Conservation (phyloP, 1,140 invertebrate species). For the Drosophila teissieri region DNA sequence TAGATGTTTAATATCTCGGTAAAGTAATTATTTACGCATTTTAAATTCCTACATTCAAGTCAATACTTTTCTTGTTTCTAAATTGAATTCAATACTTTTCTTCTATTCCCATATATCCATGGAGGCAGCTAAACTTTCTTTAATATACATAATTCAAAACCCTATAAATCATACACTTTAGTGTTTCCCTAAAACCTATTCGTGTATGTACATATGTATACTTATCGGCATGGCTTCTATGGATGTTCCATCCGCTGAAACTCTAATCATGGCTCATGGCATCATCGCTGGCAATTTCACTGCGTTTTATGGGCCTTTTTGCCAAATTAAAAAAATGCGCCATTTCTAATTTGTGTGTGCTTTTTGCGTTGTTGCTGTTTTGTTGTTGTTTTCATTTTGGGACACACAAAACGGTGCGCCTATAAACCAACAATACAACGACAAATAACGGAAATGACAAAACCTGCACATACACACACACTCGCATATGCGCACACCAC, state of each 20-base stretch:
- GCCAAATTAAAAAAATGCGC: constrained; percentile 78
- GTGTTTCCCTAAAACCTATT: background rate
- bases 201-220: background rate
- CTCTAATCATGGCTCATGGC: constrained; percentile 34
- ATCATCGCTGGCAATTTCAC: constrained; percentile 38
- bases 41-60: too few species aligned
- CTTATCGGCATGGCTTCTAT: background rate
- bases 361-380: constrained; percentile 30
- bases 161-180: background rate
- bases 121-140: background rate
- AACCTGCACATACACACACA: constrained; percentile 22
- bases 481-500: background rate
- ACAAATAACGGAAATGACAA: constrained; percentile 56
- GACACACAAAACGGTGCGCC: constrained; percentile 45
- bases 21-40: too few species aligned
- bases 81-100: too few species aligned
- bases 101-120: too few species aligned
- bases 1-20: too few species aligned
- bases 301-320: constrained; percentile 77
- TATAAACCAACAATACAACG: constrained; percentile 66
- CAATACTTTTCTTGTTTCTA: too few species aligned
- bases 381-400: constrained; percentile 24
- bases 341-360: constrained; percentile 57
- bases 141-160: background rate
- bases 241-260: constrained; percentile 12